These are phyloP conservation scores for Chaenodraco wilsoni DNA, from an alignment of 2,797 vertebrate species.

Conservation along the genomic window DNA sequence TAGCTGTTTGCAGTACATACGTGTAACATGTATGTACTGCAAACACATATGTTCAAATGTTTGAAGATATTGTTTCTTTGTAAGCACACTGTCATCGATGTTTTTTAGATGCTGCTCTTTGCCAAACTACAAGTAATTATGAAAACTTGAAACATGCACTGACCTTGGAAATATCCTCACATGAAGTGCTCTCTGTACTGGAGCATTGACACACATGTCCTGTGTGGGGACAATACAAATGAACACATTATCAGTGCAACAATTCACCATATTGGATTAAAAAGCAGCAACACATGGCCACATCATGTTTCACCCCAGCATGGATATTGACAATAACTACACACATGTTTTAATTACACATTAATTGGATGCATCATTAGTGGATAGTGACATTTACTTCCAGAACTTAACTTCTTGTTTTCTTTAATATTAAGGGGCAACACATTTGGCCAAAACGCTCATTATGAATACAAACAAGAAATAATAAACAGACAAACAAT, in stretches of 20 bases:
- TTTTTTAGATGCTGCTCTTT: background rate
- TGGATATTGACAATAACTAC: slow-evolving; percentile 4
- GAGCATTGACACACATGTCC: slow-evolving; percentile 5
- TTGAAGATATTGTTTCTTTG: background rate
- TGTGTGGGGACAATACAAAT: slow-evolving; percentile 23
- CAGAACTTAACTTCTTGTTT: background rate
- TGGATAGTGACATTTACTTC: background rate
- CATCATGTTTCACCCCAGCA: slow-evolving; percentile 21
- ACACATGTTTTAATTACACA: slow-evolving; percentile 18
- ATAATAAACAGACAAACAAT: background rate
- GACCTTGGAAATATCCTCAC: slow-evolving; percentile 36
- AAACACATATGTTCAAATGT: background rate
- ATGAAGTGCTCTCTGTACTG: slow-evolving; percentile 11
- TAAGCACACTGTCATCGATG: background rate
- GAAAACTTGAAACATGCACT: slow-evolving; percentile 9
- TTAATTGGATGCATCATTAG: slow-evolving; percentile 15
- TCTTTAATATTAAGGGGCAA: background rate
- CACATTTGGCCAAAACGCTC: background rate
- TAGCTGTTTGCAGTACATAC: background rate
- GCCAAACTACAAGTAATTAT: slow-evolving; percentile 6
- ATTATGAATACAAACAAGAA: background rate
- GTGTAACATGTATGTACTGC: background rate
- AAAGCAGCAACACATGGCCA: slow-evolving; percentile 28
- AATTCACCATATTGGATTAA: slow-evolving; percentile 47
- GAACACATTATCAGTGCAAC: slow-evolving; percentile 34